A percentile compares a stretch with the other conserved stretches of the same genome.
Conservation (phyloP, 2,113 vertebrate genomes). For the Herpetotheres cachinnans region DNA sequence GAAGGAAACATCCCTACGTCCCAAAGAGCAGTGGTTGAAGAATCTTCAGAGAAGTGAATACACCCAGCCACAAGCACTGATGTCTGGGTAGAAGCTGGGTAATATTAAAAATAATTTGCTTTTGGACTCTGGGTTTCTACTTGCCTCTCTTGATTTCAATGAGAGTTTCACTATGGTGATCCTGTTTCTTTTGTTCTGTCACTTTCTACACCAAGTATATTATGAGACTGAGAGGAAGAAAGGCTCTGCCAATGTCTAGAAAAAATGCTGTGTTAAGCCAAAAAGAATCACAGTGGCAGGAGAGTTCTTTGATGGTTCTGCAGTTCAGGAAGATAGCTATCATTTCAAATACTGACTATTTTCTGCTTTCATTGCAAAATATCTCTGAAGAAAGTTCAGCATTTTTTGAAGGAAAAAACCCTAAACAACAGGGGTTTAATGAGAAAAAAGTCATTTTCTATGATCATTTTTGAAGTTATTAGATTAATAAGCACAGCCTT, state of each 20-base stretch:
- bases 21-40: not conserved
- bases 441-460: constrained; percentile 24
- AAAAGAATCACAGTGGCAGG: not conserved
- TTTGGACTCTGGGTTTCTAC: not conserved
- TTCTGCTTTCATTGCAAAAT: not conserved
- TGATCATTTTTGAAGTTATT: constrained; percentile 48
- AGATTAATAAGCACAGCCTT: constrained; percentile 42
- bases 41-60: not conserved
- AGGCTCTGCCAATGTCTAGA: not conserved
- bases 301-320: not conserved
- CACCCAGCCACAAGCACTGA: not conserved
- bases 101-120: not conserved
- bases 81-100: not conserved
- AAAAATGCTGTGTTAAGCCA: not conserved
- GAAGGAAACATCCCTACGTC: not conserved
- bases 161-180: not conserved
- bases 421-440: not conserved
- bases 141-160: not conserved
- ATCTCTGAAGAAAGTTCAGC: not conserved
- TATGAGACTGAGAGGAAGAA: not conserved
- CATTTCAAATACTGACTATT: not conserved
- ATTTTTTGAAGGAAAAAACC: not conserved
- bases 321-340: not conserved
- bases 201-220: not conserved
- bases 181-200: not conserved